A percentile compares a stretch with the other conserved stretches of the same genome.
These are phyloP conservation scores for Scaeva pyrastri DNA, from an alignment of 2,888 invertebrate species.

Conservation along the genomic window DNA sequence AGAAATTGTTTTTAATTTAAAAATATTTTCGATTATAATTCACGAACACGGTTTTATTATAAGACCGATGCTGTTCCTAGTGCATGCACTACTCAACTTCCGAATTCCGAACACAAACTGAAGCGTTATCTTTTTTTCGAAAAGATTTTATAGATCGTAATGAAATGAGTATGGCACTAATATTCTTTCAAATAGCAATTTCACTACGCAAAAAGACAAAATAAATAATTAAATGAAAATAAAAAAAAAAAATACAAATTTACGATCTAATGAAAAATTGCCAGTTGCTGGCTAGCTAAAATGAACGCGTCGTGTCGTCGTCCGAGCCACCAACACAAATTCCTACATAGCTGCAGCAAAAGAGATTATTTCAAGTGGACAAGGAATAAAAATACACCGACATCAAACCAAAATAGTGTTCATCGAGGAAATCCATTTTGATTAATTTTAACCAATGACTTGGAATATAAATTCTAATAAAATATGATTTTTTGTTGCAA, in stretches of 20 bases:
- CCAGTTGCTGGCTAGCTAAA: conserved; percentile 51
- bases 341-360: conserved; percentile 4
- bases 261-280: conserved; percentile 73
- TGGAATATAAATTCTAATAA: conserved; percentile 62
- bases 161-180: conserved; percentile 50
- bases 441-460: conserved; percentile 63
- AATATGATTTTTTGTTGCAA: conserved; percentile 39
- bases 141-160: conserved; percentile 70
- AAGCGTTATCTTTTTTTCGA: conserved; percentile 61
- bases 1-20: not conserved
- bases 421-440: conserved; percentile 53
- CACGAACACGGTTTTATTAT: not conserved
- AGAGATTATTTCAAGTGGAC: conserved; percentile 51
- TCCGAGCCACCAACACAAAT: conserved; percentile 12
- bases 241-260: conserved; percentile 41
- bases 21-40: not conserved
- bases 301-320: conserved; percentile 27
- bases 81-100: conserved; percentile 25
- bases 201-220: conserved; percentile 30
- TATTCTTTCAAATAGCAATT: conserved; percentile 63
- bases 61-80: conserved; percentile 17
- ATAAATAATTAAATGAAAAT: conserved; percentile 18
- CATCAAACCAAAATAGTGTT: conserved; percentile 18
- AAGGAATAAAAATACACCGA: conserved; percentile 1
- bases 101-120: conserved; percentile 61